Conservation (phyloP, 2,113 vertebrate species). For the Ctenomys sociabilis region DNA sequence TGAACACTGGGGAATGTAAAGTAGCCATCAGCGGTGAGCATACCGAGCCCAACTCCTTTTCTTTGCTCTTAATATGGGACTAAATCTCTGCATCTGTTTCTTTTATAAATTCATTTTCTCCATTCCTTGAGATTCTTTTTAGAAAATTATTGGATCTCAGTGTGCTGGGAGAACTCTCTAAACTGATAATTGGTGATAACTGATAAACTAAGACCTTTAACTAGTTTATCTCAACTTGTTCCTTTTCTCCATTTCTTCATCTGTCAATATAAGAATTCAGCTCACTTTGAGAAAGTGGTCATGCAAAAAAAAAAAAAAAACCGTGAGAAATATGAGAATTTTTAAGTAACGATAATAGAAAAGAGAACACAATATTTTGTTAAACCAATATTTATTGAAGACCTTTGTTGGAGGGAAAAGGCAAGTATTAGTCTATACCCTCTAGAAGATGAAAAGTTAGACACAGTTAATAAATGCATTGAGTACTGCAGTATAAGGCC, state of each 20-base stretch:
- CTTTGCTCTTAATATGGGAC: not conserved
- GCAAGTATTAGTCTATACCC: not conserved
- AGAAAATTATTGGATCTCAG: not conserved
- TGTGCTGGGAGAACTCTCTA: not conserved
- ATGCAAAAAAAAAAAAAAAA: not conserved
- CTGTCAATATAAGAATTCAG: not conserved
- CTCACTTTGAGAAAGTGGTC: not conserved
- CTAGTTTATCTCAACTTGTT: not conserved
- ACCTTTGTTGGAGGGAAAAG: not conserved
- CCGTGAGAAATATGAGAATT: too few relatives aligned
- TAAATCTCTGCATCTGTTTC: not conserved
- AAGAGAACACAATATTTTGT: not conserved
- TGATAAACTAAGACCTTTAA: not conserved
- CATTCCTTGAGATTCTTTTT: not conserved
- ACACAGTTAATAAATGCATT: not conserved
- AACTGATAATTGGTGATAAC: not conserved
- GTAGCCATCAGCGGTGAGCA: too few relatives aligned
- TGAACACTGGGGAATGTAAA: not conserved
- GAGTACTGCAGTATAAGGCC: not conserved
- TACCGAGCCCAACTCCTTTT: not conserved
- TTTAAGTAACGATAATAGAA: not conserved
- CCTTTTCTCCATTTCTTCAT: not conserved
- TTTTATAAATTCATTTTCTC: not conserved
- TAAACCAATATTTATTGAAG: not conserved
- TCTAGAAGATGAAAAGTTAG: not conserved